A percentile compares a stretch with the other conserved stretches of the same genome.
These are phyloP conservation scores for Seladonia tumulorum DNA, from an alignment of 2,888 invertebrate genomes.

Conservation along the genomic window DNA sequence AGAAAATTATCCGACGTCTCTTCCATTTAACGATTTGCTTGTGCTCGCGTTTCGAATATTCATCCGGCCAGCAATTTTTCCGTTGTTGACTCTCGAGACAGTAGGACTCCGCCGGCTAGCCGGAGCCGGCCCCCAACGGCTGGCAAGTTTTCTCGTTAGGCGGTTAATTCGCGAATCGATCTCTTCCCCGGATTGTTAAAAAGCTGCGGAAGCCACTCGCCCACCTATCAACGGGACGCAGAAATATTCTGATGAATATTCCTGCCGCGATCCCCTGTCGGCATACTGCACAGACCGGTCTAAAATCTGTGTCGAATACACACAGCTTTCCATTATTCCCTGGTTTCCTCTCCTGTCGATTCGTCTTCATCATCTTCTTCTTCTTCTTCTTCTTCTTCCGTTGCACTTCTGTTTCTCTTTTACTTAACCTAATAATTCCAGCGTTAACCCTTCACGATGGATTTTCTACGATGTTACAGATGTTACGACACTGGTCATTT, in stretches of 20 bases:
- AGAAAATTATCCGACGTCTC: constrained; percentile 29
- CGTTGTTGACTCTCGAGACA: neutral
- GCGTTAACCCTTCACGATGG: too few species aligned
- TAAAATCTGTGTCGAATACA: neutral
- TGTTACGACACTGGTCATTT: too few species aligned
- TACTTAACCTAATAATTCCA: too few species aligned
- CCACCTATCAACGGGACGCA: neutral
- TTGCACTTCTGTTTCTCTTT: neutral
- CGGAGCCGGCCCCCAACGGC: neutral
- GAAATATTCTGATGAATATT: constrained; percentile 11
- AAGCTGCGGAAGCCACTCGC: neutral
- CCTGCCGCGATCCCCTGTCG: neutral
- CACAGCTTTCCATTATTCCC: neutral
- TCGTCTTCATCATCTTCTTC: neutral
- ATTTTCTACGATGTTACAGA: too few species aligned
- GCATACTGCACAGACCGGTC: neutral
- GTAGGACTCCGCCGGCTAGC: neutral
- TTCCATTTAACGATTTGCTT: constrained; percentile 35
- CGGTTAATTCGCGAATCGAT: constrained; percentile 25
- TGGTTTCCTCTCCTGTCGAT: neutral
- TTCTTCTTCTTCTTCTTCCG: neutral
- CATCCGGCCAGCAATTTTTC: constrained; percentile 1
- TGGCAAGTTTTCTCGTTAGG: constrained; percentile 11
- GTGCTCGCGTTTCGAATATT: constrained; percentile 23
- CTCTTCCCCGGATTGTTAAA: neutral